A percentile compares a stretch with the other conserved stretches of the same genome.
phyloP scores from a whole-genome alignment of 35 echinoderm and acorn worm genomes.

The Lytechinus pictus region DNA sequence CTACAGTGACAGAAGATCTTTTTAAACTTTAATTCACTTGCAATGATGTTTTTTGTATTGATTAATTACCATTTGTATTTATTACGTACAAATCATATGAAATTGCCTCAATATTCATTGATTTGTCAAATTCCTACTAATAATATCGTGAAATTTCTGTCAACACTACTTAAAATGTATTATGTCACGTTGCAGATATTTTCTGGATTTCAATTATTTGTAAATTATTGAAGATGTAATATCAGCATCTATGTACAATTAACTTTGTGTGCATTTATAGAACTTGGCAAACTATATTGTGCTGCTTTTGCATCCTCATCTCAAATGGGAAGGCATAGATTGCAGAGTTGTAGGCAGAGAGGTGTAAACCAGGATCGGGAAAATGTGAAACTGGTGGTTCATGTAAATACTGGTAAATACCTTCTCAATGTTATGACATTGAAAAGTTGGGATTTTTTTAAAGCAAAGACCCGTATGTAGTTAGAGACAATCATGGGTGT shows the following conservation, averaged over 20 bases:
- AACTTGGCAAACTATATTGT: neutral
- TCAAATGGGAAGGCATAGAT: neutral
- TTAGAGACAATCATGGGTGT: too few species aligned
- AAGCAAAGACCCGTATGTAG: too few species aligned
- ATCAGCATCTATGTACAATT: neutral
- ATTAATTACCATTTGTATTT: neutral
- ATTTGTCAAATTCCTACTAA: neutral
- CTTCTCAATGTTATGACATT: too few species aligned
- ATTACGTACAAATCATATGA: neutral
- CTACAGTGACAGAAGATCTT: neutral
- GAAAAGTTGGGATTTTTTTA: too few species aligned
- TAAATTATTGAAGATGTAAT: neutral
- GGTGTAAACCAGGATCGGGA: neutral
- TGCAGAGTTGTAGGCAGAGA: neutral
- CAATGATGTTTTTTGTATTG: too few species aligned
- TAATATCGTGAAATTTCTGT: neutral
- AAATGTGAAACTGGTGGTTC: too few species aligned
- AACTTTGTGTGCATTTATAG: neutral
- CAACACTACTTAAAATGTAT: neutral
- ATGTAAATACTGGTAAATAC: too few species aligned
- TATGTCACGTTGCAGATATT: too few species aligned
- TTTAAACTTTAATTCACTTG: neutral
- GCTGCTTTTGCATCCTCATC: neutral
- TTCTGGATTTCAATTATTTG: neutral
- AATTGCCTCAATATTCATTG: neutral